A percentile compares a stretch with the other conserved stretches of the same genome.
Evolutionary conservation across 2,797 vertebrate genomes (phyloP).

Genomic region (Artibeus lituratus): DNA sequence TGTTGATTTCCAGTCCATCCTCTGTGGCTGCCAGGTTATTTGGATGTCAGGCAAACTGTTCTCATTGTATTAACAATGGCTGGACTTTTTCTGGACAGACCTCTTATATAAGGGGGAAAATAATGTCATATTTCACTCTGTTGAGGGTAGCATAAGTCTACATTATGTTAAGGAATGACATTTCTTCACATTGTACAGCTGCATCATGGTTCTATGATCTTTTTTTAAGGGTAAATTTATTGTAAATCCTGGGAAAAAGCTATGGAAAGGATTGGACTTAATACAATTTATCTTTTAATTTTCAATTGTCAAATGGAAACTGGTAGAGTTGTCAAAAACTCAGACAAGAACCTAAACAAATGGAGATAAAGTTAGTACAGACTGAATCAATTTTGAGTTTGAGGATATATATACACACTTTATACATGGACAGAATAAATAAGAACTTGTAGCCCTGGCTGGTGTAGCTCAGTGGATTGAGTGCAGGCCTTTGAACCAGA

Average conservation of each 20-base stretch:
- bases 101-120: not conserved
- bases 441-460: too few relatives aligned
- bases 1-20: too few relatives aligned
- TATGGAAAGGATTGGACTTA: not conserved
- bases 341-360: not conserved
- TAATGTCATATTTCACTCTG: not conserved
- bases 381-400: not conserved
- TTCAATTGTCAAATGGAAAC: not conserved
- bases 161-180: not conserved
- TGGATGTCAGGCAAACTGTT: too few relatives aligned
- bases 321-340: not conserved
- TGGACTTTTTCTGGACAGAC: too few relatives aligned
- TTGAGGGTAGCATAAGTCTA: not conserved
- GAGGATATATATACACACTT: not conserved
- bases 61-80: too few relatives aligned
- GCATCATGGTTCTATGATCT: not conserved
- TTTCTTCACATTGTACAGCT: not conserved
- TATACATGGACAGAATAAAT: not conserved
- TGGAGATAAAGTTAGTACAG: not conserved
- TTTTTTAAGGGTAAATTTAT: not conserved
- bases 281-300: not conserved
- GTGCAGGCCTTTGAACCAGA: too few relatives aligned
- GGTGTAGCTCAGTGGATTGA: too few relatives aligned
- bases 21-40: too few relatives aligned
- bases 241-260: not conserved